These are phyloP conservation scores for Thaumetopoea pityocampa DNA, from an alignment of 1,140 invertebrate species.

Conservation along the genomic window DNA sequence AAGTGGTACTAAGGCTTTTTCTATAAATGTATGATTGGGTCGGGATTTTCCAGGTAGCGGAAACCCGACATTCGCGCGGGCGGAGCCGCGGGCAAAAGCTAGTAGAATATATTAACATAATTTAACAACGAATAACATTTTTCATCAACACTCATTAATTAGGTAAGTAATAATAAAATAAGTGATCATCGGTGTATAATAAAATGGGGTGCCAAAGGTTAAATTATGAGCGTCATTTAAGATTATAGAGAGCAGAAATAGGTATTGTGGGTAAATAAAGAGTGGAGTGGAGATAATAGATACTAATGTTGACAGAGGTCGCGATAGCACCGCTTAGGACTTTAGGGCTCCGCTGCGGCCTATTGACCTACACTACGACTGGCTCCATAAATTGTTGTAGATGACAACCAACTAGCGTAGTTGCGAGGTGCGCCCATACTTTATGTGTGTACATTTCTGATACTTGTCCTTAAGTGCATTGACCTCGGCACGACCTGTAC, in stretches of 20 bases:
- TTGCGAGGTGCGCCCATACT: conserved; percentile 11
- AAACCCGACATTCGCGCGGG: no score
- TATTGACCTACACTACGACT: conserved; percentile 22
- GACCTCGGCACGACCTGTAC: no score
- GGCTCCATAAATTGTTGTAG: conserved; percentile 25
- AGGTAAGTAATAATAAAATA: conserved; percentile 9
- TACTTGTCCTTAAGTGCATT: no score
- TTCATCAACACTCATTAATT: conserved; percentile 1
- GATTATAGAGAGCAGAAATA: conserved; percentile 35
- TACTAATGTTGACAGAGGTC: conserved; percentile 32
- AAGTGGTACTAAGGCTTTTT: no score
- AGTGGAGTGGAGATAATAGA: conserved; percentile 19
- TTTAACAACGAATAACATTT: conserved; percentile 1
- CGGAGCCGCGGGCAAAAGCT: no score
- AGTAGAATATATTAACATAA: conserved; percentile 2
- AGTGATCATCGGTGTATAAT: conserved; percentile 9
- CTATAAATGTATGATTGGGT: no score
- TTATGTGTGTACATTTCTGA: no score
- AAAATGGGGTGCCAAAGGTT: conserved; percentile 50
- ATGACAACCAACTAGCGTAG: conserved; percentile 27
- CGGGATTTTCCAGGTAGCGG: no score
- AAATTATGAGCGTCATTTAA: conserved; percentile 31
- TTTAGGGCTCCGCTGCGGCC: conserved; percentile 21
- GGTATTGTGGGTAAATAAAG: conserved; percentile 42
- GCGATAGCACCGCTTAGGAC: conserved; percentile 9